Conservation (phyloP, 2,113 vertebrate genomes). For the Micromys minutus region DNA sequence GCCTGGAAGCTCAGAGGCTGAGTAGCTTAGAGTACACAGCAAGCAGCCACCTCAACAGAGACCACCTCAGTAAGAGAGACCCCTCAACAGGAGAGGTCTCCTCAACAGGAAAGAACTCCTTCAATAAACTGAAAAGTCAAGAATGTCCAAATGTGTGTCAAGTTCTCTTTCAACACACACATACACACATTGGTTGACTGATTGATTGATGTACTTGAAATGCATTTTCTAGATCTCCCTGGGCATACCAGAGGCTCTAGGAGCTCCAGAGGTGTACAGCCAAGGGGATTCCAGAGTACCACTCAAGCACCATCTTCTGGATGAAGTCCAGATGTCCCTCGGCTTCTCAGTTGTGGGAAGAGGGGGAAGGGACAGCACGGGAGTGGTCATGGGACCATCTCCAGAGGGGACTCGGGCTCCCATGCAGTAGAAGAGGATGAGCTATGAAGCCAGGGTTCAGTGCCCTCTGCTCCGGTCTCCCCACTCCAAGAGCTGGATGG, state of each 20-base stretch:
- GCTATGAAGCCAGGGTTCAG: fast-evolving
- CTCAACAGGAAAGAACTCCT: neutral
- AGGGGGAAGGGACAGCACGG: neutral
- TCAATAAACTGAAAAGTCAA: neutral
- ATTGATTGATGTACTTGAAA: neutral
- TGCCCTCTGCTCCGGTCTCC: fast-evolving
- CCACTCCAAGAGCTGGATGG: neutral
- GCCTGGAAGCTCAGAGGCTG: neutral
- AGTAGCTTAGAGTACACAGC: neutral
- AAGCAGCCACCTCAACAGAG: neutral
- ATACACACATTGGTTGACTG: too few species aligned
- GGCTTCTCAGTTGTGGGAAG: neutral
- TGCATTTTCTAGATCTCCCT: neutral
- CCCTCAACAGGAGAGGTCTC: neutral
- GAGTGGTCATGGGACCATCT: fast-evolving
- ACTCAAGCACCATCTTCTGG: fast-evolving
- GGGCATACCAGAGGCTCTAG: too few species aligned
- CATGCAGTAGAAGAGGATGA: fast-evolving
- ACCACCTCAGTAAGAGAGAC: neutral
- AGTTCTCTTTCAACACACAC: neutral
- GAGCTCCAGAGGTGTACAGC: neutral
- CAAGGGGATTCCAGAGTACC: neutral
- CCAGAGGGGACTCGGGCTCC: neutral
- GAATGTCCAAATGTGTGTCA: neutral
- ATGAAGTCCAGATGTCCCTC: fast-evolving